Evolutionary conservation across 2,888 invertebrate genomes (phyloP).

Genomic region (Entomobrya multifasciata): DNA sequence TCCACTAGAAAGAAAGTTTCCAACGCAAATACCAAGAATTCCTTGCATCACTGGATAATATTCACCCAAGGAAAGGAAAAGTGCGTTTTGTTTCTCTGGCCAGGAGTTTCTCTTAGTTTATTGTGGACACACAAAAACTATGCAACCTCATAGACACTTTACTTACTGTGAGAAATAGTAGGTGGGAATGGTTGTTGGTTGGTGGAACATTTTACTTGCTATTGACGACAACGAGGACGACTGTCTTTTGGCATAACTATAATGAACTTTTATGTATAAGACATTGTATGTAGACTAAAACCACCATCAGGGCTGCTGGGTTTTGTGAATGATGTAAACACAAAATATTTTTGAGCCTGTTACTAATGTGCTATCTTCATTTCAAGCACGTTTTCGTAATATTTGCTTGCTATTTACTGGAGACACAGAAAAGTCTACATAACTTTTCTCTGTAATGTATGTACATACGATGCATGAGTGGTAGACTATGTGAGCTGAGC

Average conservation of each 20-base stretch:
- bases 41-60: slow-evolving; percentile 51
- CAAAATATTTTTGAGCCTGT: background rate
- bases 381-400: slow-evolving; percentile 35
- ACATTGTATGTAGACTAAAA: too few species aligned
- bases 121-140: background rate
- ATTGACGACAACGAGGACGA: too few species aligned
- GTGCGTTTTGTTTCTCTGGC: slow-evolving; percentile 1
- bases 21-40: slow-evolving; percentile 44
- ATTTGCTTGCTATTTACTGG: slow-evolving; percentile 27
- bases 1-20: slow-evolving; percentile 51
- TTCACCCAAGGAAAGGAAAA: slow-evolving; percentile 17
- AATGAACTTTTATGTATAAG: too few species aligned
- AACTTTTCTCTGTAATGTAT: background rate
- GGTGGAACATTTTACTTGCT: too few species aligned
- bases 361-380: background rate
- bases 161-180: background rate
- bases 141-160: background rate
- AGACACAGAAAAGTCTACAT: too few species aligned
- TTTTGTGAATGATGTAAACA: background rate
- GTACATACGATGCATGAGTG: background rate
- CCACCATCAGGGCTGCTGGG: slow-evolving; percentile 1
- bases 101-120: background rate
- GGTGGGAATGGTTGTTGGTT: too few species aligned
- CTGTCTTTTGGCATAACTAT: too few species aligned
- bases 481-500: background rate